phyloP scores from a whole-genome alignment of 2,113 vertebrate genomes.

The Brienomyrus longianalis region DNA sequence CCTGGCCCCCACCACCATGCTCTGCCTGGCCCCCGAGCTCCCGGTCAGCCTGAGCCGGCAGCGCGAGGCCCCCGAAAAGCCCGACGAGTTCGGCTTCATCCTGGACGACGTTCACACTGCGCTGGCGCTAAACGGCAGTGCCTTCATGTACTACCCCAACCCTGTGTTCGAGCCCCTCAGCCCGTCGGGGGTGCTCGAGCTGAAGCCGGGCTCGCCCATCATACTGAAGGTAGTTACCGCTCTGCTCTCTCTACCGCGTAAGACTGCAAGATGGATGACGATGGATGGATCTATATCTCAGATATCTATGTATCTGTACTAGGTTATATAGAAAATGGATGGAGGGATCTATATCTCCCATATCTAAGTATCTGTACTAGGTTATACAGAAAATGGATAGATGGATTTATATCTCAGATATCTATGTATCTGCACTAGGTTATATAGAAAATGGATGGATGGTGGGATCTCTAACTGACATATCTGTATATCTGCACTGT shows the following conservation, averaged over 20 bases:
- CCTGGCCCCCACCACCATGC: slow-evolving; percentile 80
- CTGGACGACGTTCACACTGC: slow-evolving; percentile 85
- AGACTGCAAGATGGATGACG: neutral
- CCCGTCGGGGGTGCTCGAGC: slow-evolving; percentile 80
- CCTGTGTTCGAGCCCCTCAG: slow-evolving; percentile 86
- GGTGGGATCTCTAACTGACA: neutral
- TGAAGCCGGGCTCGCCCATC: slow-evolving; percentile 93
- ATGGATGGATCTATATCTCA: neutral
- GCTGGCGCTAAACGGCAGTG: slow-evolving; percentile 84
- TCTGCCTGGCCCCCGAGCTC: slow-evolving; percentile 85
- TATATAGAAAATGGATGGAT: neutral
- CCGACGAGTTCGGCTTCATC: slow-evolving; percentile 93
- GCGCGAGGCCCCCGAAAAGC: slow-evolving; percentile 72
- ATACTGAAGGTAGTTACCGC: slow-evolving; percentile 84
- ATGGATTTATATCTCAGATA: neutral
- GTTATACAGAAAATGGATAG: neutral
- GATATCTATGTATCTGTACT: neutral
- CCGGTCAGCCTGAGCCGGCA: slow-evolving; percentile 67
- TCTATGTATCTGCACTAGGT: neutral
- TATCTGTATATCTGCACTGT: neutral
- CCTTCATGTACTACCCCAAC: slow-evolving; percentile 93
- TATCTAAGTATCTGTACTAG: neutral
- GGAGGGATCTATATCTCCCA: neutral
- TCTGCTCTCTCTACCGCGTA: neutral
- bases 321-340: neutral